A percentile compares a stretch with the other conserved stretches of the same genome.
These are phyloP conservation scores for Rapana venosa DNA, from an alignment of 2,888 invertebrate species.

Conservation along the genomic window DNA sequence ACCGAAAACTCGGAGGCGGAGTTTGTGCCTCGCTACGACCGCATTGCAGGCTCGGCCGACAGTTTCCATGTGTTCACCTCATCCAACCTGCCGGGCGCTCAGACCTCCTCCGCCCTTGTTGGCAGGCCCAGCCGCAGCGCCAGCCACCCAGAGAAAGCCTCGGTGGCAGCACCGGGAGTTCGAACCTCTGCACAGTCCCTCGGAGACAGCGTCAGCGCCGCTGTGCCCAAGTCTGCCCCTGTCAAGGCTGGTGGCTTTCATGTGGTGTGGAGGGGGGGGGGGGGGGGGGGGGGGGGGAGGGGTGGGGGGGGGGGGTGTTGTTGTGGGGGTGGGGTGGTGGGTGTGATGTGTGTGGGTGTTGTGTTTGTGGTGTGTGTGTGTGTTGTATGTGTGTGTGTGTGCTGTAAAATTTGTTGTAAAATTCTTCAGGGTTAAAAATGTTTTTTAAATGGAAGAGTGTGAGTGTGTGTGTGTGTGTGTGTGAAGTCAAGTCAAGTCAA, in stretches of 20 bases:
- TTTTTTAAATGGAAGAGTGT: no score
- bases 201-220: background rate
- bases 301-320: background rate
- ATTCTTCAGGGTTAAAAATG: no score
- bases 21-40: constrained; percentile 63
- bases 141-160: background rate
- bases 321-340: background rate
- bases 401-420: no score
- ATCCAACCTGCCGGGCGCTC: constrained; percentile 58
- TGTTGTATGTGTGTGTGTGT: background rate
- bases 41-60: constrained; percentile 64
- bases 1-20: constrained; percentile 49
- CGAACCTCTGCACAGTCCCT: background rate
- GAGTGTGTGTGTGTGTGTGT: no score
- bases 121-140: background rate
- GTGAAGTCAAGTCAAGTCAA: background rate
- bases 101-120: background rate
- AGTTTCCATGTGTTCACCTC: constrained; percentile 67
- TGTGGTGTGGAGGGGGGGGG: background rate
- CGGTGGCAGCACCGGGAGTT: background rate
- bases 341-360: no score
- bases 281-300: background rate
- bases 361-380: background rate
- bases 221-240: background rate
- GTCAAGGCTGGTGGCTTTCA: background rate